Evolutionary conservation across 2,888 invertebrate species (phyloP), one percentile per base, ranked within the genome.

Genomic region (Rotaria macrura): DNA sequence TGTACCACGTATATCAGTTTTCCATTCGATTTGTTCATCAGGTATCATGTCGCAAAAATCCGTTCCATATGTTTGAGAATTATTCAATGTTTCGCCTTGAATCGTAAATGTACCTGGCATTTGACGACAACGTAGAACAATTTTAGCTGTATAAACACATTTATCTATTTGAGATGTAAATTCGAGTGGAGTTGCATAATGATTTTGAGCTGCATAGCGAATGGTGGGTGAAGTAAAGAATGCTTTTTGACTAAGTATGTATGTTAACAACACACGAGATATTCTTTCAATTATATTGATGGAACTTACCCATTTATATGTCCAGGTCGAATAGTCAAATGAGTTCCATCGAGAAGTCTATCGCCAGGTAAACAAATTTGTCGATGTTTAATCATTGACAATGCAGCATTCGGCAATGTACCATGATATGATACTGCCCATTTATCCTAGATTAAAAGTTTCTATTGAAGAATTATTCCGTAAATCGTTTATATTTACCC

Each of bases 131-230:
- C 65, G 65, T 29, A 65, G 5, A 65, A 65, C 65, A 65, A 65
- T 65, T 65, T 65, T 65, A 65, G 65, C 65, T 65, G 65, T 65
- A 65, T 65, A 65, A 65, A 65, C 34, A 65, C 65, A 65, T 65
- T 65, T 65, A 65, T 65, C 65, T 65, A 34, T 65, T 34, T 65
- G 65, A 12, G 65, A 65, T 65, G 65, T 65, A 34, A 65, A 65
- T 65, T 65, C 65, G 14, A 65, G 29, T n/a, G 65, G 34, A 14
- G 65, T 65, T 1, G 65, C 34, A 17, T 65, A 65, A 29, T 65
- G 65, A 65, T 65, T 65, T 65, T 65, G 65, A 12, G 65, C 65
- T n/a, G 65, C 65, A 65, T 65, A 65, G 17, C 65, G 65, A 29
- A 65, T 65, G 12, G 65, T 65, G 29, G 65, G 65, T 14, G 65